These are phyloP conservation scores for Notolepis coatsorum DNA, from an alignment of 2,797 vertebrate genomes.

Conservation along the genomic window DNA sequence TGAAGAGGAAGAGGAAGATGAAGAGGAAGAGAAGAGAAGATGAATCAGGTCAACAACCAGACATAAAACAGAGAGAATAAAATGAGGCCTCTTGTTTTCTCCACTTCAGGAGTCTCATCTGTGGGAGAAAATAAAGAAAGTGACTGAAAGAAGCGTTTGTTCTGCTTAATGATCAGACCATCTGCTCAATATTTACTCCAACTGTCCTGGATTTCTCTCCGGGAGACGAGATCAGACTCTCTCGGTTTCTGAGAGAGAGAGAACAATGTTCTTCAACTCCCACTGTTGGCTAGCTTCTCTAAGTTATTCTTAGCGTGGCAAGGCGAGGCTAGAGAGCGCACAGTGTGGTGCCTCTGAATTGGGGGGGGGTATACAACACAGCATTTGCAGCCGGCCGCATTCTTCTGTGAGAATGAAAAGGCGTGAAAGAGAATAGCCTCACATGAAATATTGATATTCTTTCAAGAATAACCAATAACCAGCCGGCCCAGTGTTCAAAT, in stretches of 20 bases:
- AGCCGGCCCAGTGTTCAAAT: not conserved
- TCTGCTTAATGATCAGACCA: slow-evolving; percentile 62
- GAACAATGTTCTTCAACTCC: slow-evolving; percentile 45
- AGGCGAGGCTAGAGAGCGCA: slow-evolving; percentile 21
- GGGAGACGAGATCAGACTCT: slow-evolving; percentile 33
- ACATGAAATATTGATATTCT: slow-evolving; percentile 22
- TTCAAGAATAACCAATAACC: slow-evolving; percentile 14
- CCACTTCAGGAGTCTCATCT: slow-evolving; percentile 14
- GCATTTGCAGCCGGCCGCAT: slow-evolving; percentile 28
- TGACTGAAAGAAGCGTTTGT: slow-evolving; percentile 57
- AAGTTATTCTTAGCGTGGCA: slow-evolving; percentile 55
- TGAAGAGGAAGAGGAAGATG: slow-evolving; percentile 1
- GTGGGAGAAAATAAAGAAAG: slow-evolving; percentile 16
- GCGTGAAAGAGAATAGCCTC: slow-evolving; percentile 13
- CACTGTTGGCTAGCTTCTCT: slow-evolving; percentile 30
- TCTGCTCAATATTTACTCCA: slow-evolving; percentile 63
- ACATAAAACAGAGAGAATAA: too few relatives aligned
- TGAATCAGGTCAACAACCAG: too few relatives aligned
- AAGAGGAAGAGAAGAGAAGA: slow-evolving; percentile 2
- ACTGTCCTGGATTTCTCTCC: slow-evolving; percentile 39
- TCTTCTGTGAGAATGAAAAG: slow-evolving; percentile 25
- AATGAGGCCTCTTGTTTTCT: slow-evolving; percentile 26
- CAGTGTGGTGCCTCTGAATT: slow-evolving; percentile 30
- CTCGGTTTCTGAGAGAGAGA: slow-evolving; percentile 51
- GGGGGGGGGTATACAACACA: slow-evolving; percentile 35